Evolutionary conservation across 2,113 vertebrate species (phyloP).

Genomic region (Gopherus flavomarginatus): DNA sequence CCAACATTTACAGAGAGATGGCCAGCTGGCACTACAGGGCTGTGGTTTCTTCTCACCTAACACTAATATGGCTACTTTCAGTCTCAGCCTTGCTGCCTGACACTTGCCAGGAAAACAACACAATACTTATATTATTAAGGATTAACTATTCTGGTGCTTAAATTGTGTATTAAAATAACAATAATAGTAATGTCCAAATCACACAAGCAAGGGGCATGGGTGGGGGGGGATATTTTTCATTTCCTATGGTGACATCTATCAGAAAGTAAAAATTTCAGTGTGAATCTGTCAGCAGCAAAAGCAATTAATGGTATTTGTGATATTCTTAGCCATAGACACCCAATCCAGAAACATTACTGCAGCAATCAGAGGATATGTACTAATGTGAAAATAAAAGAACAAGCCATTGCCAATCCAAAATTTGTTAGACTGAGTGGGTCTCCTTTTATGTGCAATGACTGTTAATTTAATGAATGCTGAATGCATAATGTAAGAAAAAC

Average conservation of each 20-base stretch:
- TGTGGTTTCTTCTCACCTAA: neutral
- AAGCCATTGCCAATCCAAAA: neutral
- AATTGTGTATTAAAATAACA: neutral
- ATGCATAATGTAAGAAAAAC: accelerated
- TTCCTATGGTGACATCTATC: neutral
- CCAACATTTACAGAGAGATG: neutral
- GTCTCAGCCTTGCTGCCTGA: neutral
- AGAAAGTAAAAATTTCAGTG: neutral
- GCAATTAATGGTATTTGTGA: neutral
- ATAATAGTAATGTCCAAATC: neutral
- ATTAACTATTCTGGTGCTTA: neutral
- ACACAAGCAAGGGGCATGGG: neutral
- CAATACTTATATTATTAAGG: neutral
- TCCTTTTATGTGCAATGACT: neutral
- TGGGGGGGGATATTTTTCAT: neutral
- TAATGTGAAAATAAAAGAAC: neutral
- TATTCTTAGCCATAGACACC: neutral
- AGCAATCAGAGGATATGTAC: neutral
- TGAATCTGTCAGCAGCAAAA: neutral
- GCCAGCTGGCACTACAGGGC: neutral
- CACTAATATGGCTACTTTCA: neutral
- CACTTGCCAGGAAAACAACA: neutral
- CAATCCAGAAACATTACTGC: neutral
- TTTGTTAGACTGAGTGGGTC: neutral
- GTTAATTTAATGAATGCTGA: neutral